Conservation (phyloP, 2,888 invertebrate genomes). For the Xanthia togata region DNA sequence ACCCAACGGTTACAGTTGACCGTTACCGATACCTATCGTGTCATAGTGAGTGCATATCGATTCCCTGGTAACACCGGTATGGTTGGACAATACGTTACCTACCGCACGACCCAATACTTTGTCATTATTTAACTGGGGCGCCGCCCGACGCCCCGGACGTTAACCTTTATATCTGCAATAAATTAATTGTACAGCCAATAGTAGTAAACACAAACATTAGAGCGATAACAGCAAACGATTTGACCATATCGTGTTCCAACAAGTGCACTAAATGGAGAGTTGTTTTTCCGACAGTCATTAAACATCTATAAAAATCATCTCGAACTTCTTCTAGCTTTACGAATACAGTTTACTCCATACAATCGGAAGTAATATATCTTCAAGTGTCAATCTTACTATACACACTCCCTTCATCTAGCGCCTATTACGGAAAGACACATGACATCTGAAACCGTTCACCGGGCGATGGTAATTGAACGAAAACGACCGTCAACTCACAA, state of each 20-base stretch:
- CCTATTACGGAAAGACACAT: constrained; percentile 55
- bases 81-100: constrained; percentile 60
- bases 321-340: not conserved
- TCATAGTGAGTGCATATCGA: constrained; percentile 64
- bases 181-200: constrained; percentile 48
- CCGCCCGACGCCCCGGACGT: constrained; percentile 54
- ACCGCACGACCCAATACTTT: constrained; percentile 60
- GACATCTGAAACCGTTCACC: constrained; percentile 65
- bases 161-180: constrained; percentile 65
- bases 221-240: constrained; percentile 36
- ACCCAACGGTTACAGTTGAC: constrained; percentile 58
- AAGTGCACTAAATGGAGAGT: constrained; percentile 21
- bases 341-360: constrained; percentile 14
- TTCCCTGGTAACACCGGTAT: constrained; percentile 56
- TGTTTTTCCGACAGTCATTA: constrained; percentile 3
- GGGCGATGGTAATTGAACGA: constrained; percentile 68
- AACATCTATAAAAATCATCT: constrained; percentile 2
- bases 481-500: constrained; percentile 61
- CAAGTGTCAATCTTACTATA: constrained; percentile 30
- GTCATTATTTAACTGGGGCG: constrained; percentile 67
- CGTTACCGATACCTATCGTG: constrained; percentile 67
- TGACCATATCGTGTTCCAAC: constrained; percentile 13
- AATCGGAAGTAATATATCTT: constrained; percentile 28
- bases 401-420: constrained; percentile 34
- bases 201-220: constrained; percentile 34